Conservation (phyloP, 53 echinoderm and acorn worm genomes). For the Patiria pectinifera region DNA sequence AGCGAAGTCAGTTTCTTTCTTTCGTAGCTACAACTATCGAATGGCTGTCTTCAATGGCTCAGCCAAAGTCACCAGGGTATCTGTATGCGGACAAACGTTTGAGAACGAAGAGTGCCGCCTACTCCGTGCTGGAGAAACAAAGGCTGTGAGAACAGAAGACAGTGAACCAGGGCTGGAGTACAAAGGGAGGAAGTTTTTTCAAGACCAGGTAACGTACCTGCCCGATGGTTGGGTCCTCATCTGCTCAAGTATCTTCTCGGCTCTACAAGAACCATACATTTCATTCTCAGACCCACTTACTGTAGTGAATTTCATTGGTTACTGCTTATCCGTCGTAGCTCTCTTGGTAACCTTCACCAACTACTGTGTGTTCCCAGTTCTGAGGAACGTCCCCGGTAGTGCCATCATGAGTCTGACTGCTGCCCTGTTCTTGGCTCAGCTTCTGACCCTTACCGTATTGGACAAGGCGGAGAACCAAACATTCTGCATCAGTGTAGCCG, state of each 20-base stretch:
- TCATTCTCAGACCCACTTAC: conserved; percentile 1
- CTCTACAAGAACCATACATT: neutral
- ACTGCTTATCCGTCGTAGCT: conserved; percentile 21
- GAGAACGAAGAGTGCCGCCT: neutral
- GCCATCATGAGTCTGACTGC: conserved; percentile 41
- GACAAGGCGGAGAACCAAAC: neutral
- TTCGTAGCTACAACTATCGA: conserved; percentile 4
- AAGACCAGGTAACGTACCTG: conserved; percentile 12
- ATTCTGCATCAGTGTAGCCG: conserved; percentile 22
- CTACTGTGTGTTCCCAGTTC: conserved; percentile 21
- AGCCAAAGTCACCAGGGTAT: neutral
- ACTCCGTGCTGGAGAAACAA: conserved; percentile 5
- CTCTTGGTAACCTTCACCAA: neutral
- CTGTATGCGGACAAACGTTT: conserved; percentile 5
- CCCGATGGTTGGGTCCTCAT: conserved; percentile 30
- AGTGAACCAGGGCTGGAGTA: neutral
- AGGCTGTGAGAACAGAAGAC: neutral
- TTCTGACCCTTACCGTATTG: conserved; percentile 3
- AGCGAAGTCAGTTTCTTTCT: neutral
- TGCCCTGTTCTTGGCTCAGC: conserved; percentile 30
- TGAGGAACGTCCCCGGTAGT: conserved; percentile 47
- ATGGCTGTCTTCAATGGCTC: neutral
- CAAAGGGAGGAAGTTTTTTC: neutral
- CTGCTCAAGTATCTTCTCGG: conserved; percentile 7
- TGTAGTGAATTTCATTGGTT: conserved; percentile 8